Evolutionary conservation across 2,113 vertebrate genomes (phyloP), one percentile per base, ranked within the genome.

Genomic region (Elanus axillaris): DNA sequence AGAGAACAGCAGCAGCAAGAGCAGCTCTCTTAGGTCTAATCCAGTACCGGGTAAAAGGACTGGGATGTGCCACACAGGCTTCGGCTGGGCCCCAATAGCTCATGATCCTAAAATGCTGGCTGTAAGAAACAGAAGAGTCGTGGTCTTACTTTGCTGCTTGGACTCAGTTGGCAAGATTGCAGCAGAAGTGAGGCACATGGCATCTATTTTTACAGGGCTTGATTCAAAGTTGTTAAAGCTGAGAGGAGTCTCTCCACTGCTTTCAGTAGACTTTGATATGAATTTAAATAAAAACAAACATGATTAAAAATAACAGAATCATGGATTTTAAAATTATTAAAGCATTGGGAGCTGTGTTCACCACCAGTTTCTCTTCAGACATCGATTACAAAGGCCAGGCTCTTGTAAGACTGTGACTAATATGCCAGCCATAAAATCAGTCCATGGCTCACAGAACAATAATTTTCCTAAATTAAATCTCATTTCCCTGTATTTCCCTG

Each of bases 401-500:
- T 74, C 69, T 40, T 58, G 13, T 88, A 84, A 96, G 48, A 86
- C 78, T 34, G n/a, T 83, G 77, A 83, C 55, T 93, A 77, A 89
- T 55, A 67, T 5, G 23, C 47, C 86, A 94, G 69, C 74, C 73
- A 76, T 66, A 91, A 62, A 98, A 84, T 78, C 90, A 85, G 42
- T 38, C 67, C 60, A 67, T 48, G 52, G 76, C 76, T 97, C 88
- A 56, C 40, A 88, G 79, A 95, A 84, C 45, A 95, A 92, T 80
- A 81, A 81, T 83, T 91, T 94, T 95, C 88, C 82, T 96, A 93
- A 91, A 92, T 88, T 91, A 85, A 93, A 92, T 81, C 78, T 95
- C 58, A 84, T 94, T 94, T 90, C 66, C 86, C 40, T 88, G 2
- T 77, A 86, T 88, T 90, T 88, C 56, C 63, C 69, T 86, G 45